phyloP scores from a whole-genome alignment of 37 sponge, comb jelly and placozoan genomes.

The Mnemiopsis leidyi region DNA sequence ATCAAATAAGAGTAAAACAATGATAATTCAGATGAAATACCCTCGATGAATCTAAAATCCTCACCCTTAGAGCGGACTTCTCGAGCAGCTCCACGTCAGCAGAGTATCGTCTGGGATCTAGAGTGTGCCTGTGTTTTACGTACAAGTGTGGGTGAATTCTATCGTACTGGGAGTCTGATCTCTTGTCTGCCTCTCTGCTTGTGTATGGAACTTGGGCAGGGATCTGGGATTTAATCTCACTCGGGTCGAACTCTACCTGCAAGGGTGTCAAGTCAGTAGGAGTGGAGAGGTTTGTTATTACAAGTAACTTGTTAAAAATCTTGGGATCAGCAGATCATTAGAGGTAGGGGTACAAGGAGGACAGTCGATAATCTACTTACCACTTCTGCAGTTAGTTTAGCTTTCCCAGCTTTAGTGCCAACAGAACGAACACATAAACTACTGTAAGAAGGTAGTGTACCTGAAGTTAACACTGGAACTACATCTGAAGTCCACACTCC shows the following conservation, averaged over 20 bases:
- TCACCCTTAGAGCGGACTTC: slow-evolving; percentile 17
- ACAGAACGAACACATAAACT: neutral
- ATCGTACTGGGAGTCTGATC: slow-evolving; percentile 33
- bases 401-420: neutral
- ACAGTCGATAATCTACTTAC: too few relatives aligned
- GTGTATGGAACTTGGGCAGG: neutral
- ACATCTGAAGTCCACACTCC: neutral
- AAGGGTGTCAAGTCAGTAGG: too few relatives aligned
- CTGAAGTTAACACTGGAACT: neutral
- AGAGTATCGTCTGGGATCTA: neutral
- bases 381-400: neutral
- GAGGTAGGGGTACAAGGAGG: too few relatives aligned
- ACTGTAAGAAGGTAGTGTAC: neutral
- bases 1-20: neutral
- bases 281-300: too few relatives aligned
- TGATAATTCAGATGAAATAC: neutral
- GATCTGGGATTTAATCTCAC: neutral
- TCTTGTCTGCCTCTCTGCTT: neutral
- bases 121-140: slow-evolving; percentile 10
- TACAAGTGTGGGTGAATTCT: neutral
- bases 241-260: neutral
- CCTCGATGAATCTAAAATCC: too few relatives aligned
- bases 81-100: neutral
- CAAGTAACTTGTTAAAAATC: too few relatives aligned
- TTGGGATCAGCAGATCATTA: too few relatives aligned